Evolutionary conservation across 2,797 vertebrate species (phyloP).

Genomic region (Ptychadena robeensis): DNA sequence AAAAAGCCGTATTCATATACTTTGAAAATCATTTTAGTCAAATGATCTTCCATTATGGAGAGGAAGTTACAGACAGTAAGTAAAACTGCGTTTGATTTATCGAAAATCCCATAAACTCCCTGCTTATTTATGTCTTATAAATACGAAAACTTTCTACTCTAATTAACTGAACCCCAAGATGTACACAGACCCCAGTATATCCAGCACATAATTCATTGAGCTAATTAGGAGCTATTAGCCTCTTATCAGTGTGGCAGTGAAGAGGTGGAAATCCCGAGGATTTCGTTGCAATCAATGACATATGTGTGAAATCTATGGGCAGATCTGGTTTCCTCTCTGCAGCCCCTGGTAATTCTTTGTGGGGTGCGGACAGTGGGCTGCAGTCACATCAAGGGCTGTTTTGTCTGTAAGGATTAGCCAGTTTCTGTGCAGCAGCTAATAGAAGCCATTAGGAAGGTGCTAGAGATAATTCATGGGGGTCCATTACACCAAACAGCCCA

Average conservation of each 20-base stretch:
- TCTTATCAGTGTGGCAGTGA: conserved; percentile 65
- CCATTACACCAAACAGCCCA: conserved; percentile 19
- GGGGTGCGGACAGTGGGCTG: conserved; percentile 11
- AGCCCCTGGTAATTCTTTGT: conserved; percentile 24
- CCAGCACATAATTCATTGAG: background rate
- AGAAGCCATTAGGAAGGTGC: conserved; percentile 35
- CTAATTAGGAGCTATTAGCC: conserved; percentile 55
- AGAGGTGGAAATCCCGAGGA: conserved; percentile 74
- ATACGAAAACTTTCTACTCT: too few species aligned
- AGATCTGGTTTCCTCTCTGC: conserved; percentile 66
- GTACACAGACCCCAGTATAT: background rate
- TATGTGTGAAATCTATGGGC: conserved; percentile 63
- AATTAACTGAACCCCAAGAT: background rate
- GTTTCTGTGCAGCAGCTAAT: conserved; percentile 32
- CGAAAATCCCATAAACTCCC: background rate
- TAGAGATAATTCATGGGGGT: conserved; percentile 3
- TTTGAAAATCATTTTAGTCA: too few species aligned
- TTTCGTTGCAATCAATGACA: conserved; percentile 69
- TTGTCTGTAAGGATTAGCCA: conserved; percentile 52
- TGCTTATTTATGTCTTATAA: background rate
- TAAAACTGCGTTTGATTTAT: background rate
- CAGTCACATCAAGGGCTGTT: conserved; percentile 31
- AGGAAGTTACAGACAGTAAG: too few species aligned
- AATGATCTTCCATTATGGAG: too few species aligned
- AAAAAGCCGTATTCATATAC: too few species aligned